Conservation (phyloP, 1,140 invertebrate species). For the Drosophila elegans region DNA sequence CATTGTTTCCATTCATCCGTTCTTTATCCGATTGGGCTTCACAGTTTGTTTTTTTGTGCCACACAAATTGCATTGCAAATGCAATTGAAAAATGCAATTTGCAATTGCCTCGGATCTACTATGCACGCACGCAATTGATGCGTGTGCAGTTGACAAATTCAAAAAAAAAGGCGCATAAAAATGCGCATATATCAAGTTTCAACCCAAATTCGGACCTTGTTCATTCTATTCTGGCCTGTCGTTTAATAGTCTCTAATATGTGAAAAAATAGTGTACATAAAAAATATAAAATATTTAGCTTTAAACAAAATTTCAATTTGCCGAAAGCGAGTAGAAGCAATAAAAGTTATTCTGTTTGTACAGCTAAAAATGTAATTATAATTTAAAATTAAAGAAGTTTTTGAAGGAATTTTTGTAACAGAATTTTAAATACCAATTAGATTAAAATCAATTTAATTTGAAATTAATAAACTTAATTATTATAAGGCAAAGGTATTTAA, state of each 20-base stretch:
- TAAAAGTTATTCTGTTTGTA: constrained; percentile 3
- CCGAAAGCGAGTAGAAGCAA: constrained; percentile 2
- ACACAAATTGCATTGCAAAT: constrained; percentile 44
- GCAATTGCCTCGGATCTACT: constrained; percentile 34
- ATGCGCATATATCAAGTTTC: constrained; percentile 64
- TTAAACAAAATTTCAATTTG: constrained; percentile 14
- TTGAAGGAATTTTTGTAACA: no score
- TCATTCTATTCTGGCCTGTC: constrained; percentile 13
- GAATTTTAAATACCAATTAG: no score
- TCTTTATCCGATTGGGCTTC: constrained; percentile 25
- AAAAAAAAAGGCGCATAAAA: constrained; percentile 57
- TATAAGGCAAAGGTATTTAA: no score
- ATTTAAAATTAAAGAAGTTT: neutral
- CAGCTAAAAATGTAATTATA: neutral
- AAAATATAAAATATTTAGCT: constrained; percentile 2
- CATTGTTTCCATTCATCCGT: constrained; percentile 51
- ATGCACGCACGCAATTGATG: constrained; percentile 41
- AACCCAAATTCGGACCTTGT: constrained; percentile 14
- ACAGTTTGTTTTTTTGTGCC: constrained; percentile 14
- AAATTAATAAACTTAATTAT: no score
- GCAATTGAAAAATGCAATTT: constrained; percentile 57
- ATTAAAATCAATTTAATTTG: no score
- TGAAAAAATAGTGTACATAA: constrained; percentile 6
- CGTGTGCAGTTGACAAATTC: constrained; percentile 65
- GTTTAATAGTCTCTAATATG: constrained; percentile 32